A percentile compares a stretch with the other conserved stretches of the same genome.
Evolutionary conservation across 2,797 vertebrate genomes (phyloP).

Genomic region (Sitta carolinensis): DNA sequence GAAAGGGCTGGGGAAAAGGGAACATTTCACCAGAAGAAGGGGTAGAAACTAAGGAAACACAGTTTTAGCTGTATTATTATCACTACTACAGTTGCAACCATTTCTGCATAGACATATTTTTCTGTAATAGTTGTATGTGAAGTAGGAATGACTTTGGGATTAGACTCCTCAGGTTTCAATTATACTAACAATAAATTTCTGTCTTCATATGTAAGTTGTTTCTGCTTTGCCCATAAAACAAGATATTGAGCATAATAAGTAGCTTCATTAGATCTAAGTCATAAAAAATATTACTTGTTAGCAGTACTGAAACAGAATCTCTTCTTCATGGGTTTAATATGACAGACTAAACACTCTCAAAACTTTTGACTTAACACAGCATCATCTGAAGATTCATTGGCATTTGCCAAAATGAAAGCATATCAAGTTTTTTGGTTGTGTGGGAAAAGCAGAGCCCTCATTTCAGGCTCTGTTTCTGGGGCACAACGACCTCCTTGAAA

Average conservation of each 20-base stretch:
- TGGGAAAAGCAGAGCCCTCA: background rate
- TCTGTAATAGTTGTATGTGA: background rate
- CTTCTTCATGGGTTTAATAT: background rate
- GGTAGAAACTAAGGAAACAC: background rate
- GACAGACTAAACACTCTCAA: background rate
- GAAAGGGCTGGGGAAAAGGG: background rate
- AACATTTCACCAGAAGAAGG: background rate
- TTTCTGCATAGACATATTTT: background rate
- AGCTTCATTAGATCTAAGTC: background rate
- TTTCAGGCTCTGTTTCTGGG: background rate
- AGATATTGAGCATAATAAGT: background rate
- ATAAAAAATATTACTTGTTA: background rate
- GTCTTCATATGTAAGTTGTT: background rate
- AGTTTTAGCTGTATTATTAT: background rate
- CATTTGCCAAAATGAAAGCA: background rate
- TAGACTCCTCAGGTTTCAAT: background rate
- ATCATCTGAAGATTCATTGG: background rate
- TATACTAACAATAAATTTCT: background rate
- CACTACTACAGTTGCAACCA: background rate
- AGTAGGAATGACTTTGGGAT: background rate
- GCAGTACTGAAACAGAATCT: background rate
- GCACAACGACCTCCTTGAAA: fast-evolving
- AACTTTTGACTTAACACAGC: background rate
- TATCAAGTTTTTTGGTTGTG: background rate
- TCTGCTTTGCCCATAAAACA: background rate